A percentile compares a stretch with the other conserved stretches of the same genome.
These are phyloP conservation scores for Capitella teleta DNA, from an alignment of 1,140 invertebrate genomes.

Conservation along the genomic window DNA sequence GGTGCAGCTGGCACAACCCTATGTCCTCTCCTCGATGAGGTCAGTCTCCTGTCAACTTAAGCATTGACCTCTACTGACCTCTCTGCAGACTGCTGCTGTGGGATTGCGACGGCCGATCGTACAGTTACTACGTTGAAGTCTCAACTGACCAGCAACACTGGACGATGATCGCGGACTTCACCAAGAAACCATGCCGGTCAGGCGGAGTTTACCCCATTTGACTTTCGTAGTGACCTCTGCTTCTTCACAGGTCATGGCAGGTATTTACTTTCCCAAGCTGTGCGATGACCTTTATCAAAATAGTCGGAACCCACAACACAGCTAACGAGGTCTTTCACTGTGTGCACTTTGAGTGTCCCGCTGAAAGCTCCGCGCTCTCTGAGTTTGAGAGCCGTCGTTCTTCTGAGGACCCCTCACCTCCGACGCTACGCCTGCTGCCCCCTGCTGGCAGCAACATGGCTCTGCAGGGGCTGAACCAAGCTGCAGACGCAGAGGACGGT, in stretches of 20 bases:
- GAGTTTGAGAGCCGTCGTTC: no score
- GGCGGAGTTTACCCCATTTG: no score
- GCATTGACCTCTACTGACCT: neutral
- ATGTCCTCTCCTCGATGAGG: constrained; percentile 81
- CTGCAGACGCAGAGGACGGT: no score
- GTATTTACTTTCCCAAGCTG: constrained; percentile 65
- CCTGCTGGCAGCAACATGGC: no score
- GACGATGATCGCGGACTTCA: constrained; percentile 67
- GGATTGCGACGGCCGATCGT: constrained; percentile 94
- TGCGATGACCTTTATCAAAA: constrained; percentile 84
- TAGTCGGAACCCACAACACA: constrained; percentile 90
- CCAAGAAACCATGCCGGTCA: constrained; percentile 59
- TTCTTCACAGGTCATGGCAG: constrained; percentile 60
- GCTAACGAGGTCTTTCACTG: constrained; percentile 92
- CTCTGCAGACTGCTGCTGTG: constrained; percentile 68
- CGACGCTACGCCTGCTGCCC: no score
- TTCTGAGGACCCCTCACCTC: no score
- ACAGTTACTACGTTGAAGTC: constrained; percentile 92
- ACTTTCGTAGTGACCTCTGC: no score
- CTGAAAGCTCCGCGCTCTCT: no score
- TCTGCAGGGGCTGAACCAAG: no score
- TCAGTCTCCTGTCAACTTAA: constrained; percentile 20
- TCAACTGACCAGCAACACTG: constrained; percentile 84
- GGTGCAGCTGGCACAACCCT: constrained; percentile 92
- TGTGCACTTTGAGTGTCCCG: constrained; percentile 92